These are phyloP conservation scores for Aradus depressus DNA, from an alignment of 2,888 invertebrate species.

Conservation along the genomic window DNA sequence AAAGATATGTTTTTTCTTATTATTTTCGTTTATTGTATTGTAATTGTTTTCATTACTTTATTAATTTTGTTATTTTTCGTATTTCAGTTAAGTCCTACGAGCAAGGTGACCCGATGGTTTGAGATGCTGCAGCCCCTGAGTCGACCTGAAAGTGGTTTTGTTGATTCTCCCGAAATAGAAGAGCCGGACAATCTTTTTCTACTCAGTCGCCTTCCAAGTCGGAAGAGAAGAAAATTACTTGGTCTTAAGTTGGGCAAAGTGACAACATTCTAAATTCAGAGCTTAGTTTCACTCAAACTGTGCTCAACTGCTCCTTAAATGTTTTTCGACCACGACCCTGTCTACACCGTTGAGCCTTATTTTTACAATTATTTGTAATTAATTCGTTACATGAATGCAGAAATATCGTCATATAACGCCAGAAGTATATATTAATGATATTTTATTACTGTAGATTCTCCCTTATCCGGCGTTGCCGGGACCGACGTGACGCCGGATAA, in stretches of 20 bases:
- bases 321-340: no score
- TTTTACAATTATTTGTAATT: no score
- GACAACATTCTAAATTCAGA: conserved; percentile 50
- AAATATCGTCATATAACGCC: no score
- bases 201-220: conserved; percentile 54
- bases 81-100: conserved; percentile 58
- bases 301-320: no score
- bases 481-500: no score
- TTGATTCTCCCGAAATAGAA: conserved; percentile 44
- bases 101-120: conserved; percentile 74
- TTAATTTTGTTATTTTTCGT: no score
- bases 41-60: not conserved
- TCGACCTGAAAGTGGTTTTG: conserved; percentile 65
- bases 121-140: conserved; percentile 49
- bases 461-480: no score
- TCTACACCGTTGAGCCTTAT: no score
- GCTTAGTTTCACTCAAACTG: not conserved
- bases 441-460: no score
- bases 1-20: not conserved
- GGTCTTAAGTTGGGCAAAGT: conserved; percentile 58
- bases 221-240: conserved; percentile 57
- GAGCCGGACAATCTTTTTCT: conserved; percentile 50
- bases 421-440: no score
- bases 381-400: no score
- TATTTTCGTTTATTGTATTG: not conserved